These are phyloP conservation scores for Sarcophaga carnaria DNA, from an alignment of 2,888 invertebrate genomes.

Conservation along the genomic window DNA sequence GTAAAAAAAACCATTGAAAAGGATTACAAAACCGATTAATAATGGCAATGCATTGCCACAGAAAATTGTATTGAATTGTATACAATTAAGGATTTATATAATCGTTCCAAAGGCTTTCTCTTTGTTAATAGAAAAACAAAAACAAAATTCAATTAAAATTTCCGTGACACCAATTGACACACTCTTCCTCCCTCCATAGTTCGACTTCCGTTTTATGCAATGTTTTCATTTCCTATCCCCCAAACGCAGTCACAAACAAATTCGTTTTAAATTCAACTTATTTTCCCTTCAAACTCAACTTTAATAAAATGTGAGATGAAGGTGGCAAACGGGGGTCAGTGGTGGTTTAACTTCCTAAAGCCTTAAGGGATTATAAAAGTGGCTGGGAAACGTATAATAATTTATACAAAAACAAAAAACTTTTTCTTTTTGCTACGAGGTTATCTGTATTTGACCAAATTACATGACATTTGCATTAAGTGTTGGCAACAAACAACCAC, in stretches of 20 bases:
- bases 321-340: not conserved
- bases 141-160: not conserved
- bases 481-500: conserved; percentile 25
- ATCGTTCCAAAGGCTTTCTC: conserved; percentile 3
- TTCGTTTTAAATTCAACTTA: not conserved
- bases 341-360: conserved; percentile 24
- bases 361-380: conserved; percentile 34
- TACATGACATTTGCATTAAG: conserved; percentile 63
- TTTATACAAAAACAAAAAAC: conserved; percentile 5
- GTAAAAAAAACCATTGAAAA: not conserved
- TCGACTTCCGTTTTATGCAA: conserved; percentile 23
- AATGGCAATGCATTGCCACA: not conserved
- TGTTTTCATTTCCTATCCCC: conserved; percentile 39
- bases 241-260: not conserved
- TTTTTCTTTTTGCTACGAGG: conserved; percentile 36
- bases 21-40: not conserved
- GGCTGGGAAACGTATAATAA: conserved; percentile 8
- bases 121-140: not conserved
- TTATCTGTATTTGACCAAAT: conserved; percentile 65
- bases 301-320: not conserved
- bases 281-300: not conserved
- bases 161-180: conserved; percentile 7
- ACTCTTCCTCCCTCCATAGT: not conserved
- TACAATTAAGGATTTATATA: conserved; percentile 56
- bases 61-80: conserved; percentile 7